Base-by-base conservation (phyloP, 2,888 invertebrate genomes). In the Rotaria socialis region DNA sequence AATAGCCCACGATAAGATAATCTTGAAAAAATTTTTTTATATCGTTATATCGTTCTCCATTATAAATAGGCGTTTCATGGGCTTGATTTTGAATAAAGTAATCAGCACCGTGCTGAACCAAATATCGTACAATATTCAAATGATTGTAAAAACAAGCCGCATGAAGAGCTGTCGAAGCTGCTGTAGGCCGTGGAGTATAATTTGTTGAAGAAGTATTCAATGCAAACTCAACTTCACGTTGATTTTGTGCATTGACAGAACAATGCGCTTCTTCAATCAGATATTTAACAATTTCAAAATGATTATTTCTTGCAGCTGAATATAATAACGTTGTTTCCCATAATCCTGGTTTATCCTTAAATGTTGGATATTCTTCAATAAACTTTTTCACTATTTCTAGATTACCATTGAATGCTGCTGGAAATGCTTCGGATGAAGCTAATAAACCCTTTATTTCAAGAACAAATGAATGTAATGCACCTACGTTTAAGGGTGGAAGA, bases 41-140 rank as follows among this genome's bases (percentile, higher is more conserved):
- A 24, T 47, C 43, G 0, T 47, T 6, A 80, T 43, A 24, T 24
- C 2, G 8, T 80, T 47, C 43, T 24, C 80, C 80, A 80, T 80
- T 80, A 3, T 11, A 4, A 0, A 80, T 80, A 7, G 80, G 80
- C 0, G 80, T 80, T 47, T 80, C 80, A n/a, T 24, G 3, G 3
- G 47, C 47, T 80, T 80, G 80, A 80, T 80, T 80, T 24, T 22
- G 24, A 80, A 43, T 80, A n/a, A 80, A 80, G 47, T 80, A 80
- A 80, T 80, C 47, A 24, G 80, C 80, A 47, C 47, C 47, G 47
- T 80, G 47, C 7, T n/a, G 5, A 14, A 80, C 19, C 16, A 80
- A 47, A 47, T 80, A 80, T n/a, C 47, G 7, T 3, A 80, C 80
- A 19, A 80, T n/a, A 10, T 0, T 8, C 14, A 80, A 47, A 47